Evolutionary conservation across 30 jellyfish, hydroid and myxozoan genomes (phyloP).

Genomic region (Aurelia sp.): DNA sequence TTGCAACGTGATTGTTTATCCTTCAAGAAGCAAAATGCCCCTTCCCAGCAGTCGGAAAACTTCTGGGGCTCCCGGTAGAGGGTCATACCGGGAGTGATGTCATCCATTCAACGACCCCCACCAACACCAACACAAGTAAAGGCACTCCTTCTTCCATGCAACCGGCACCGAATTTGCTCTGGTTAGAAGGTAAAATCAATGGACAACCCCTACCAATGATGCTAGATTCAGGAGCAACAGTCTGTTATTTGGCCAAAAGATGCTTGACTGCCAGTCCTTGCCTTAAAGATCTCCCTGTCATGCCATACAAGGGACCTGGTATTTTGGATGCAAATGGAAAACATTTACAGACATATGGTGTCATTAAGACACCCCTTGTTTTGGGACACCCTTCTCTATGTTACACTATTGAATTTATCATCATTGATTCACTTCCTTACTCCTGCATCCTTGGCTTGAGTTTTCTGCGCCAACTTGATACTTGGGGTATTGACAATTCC

Average conservation of each 20-base stretch:
- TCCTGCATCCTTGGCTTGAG: slow-evolving; percentile 57
- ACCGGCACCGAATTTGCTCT: background rate
- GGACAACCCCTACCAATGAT: slow-evolving; percentile 24
- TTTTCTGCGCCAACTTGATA: slow-evolving; percentile 18
- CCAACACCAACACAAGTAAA: no score
- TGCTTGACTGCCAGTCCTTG: slow-evolving; percentile 31
- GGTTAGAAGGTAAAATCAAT: background rate
- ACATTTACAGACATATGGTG: background rate
- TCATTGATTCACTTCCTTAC: slow-evolving; percentile 44
- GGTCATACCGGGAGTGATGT: no score
- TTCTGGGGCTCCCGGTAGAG: no score
- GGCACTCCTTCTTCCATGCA: no score
- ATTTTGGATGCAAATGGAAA: slow-evolving; percentile 13
- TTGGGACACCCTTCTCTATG: slow-evolving; percentile 47
- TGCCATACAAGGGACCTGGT: background rate
- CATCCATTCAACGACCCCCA: no score
- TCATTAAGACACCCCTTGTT: slow-evolving; percentile 2
- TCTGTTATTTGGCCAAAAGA: slow-evolving; percentile 38
- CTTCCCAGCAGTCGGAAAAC: no score
- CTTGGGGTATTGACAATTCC: slow-evolving; percentile 45
- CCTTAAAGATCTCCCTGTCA: background rate
- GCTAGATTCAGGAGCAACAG: slow-evolving; percentile 60
- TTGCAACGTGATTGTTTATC: slow-evolving; percentile 5
- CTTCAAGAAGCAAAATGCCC: background rate
- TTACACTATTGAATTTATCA: slow-evolving; percentile 21